These are phyloP conservation scores for Grammomys dolichurus DNA, from an alignment of 2,113 vertebrate genomes.

Conservation along the genomic window DNA sequence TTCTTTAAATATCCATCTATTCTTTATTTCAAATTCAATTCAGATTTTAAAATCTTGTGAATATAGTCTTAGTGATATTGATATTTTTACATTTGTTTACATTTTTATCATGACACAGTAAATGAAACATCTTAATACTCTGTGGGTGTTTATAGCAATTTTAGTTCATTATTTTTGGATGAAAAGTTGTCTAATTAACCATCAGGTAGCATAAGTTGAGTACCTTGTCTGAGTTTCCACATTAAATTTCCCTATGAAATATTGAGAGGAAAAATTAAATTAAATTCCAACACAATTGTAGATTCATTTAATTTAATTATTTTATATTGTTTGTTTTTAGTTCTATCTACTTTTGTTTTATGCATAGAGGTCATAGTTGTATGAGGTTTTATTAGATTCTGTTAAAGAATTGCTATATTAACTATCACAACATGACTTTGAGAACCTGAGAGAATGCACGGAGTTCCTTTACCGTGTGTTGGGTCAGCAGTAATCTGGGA, in stretches of 20 bases:
- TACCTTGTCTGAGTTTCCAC: not conserved
- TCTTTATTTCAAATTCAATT: not conserved
- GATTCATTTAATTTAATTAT: not conserved
- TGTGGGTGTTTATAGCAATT: not conserved
- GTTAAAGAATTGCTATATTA: not conserved
- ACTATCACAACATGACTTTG: not conserved
- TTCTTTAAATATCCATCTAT: not conserved
- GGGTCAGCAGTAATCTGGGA: not conserved
- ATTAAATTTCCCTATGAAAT: not conserved
- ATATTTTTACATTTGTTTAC: not conserved
- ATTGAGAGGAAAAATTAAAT: not conserved
- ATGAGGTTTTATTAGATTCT: not conserved
- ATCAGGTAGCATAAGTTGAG: not conserved
- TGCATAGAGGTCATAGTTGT: not conserved
- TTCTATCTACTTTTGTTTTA: not conserved
- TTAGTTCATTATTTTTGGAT: not conserved
- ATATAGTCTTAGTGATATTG: not conserved
- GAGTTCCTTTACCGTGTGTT: not conserved
- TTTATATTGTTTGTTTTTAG: not conserved
- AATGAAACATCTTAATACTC: not conserved
- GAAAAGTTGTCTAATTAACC: not conserved
- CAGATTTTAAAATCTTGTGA: not conserved
- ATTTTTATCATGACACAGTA: too few relatives aligned
- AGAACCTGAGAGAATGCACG: not conserved
- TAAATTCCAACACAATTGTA: not conserved